phyloP scores from a whole-genome alignment of 2,888 invertebrate genomes.

The Koerneria pararmatus region DNA sequence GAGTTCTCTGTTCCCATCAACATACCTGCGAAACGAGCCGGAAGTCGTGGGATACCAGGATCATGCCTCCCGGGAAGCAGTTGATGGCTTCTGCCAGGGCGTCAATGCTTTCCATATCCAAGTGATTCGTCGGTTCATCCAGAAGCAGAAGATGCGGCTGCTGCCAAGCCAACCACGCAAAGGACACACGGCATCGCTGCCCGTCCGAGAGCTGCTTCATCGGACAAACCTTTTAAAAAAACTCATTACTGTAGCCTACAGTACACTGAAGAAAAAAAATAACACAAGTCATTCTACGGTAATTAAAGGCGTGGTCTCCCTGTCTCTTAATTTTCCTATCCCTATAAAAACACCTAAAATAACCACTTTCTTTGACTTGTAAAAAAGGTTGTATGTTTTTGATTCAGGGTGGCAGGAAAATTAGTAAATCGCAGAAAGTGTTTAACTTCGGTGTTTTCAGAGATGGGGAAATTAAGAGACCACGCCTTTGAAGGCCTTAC shows the following conservation, averaged over 20 bases:
- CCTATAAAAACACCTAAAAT: too few relatives aligned
- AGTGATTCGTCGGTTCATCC: slow-evolving; percentile 84
- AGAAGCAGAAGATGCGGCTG: slow-evolving; percentile 80
- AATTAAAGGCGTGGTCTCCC: too few relatives aligned
- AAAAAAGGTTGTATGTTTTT: too few relatives aligned
- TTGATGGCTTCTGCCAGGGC: slow-evolving; percentile 94
- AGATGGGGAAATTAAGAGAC: not conserved
- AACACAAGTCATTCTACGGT: too few relatives aligned
- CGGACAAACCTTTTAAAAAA: slow-evolving; percentile 74
- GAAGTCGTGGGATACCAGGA: slow-evolving; percentile 99
- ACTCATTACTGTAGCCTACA: not conserved
- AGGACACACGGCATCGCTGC: slow-evolving; percentile 94
- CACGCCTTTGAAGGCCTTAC: not conserved
- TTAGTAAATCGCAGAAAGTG: too few relatives aligned
- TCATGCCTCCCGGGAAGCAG: slow-evolving; percentile 96
- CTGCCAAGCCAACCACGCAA: slow-evolving; percentile 97
- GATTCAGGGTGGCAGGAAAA: too few relatives aligned
- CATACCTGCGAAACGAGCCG: slow-evolving; percentile 90
- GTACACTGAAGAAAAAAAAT: slow-evolving; percentile 13
- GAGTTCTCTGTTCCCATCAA: not conserved
- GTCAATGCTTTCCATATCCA: slow-evolving; percentile 91
- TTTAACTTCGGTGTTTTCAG: not conserved
- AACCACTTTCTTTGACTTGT: too few relatives aligned
- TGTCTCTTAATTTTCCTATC: too few relatives aligned
- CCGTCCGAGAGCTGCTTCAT: slow-evolving; percentile 93